Base-by-base conservation (phyloP, 2,797 vertebrate genomes). In the Octomys mimax region DNA sequence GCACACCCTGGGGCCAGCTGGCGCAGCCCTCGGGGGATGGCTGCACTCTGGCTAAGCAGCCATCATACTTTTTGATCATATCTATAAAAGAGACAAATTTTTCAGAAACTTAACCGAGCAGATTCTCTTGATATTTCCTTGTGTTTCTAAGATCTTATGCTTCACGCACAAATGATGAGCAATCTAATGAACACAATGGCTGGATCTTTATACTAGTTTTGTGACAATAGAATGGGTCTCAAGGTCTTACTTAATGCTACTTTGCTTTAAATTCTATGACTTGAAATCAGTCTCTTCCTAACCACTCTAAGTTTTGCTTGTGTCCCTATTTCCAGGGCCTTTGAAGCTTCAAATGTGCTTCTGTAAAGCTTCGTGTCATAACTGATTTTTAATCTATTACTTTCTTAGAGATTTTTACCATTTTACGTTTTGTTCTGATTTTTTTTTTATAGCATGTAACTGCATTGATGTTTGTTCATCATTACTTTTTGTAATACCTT, bases 401-500 rank as follows among this genome's bases (percentile, higher is more conserved):
- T 66, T 87, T 33, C 49, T 81, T 87, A 89, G 13, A 59, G 42
- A 79, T 75, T 71, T 68, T 92, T 36, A 68, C 33, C 18, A 54
- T 68, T 39, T 93, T 31, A 22, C 46, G 18, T 77, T 61, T 94
- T 75, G 42, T 82, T 36, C 42, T 73, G 52, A 19, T 42, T 28
- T 36, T n/a, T 39, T 71, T 93, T 70, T 64, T 73, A 26, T 57
- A 49, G 28, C n/a, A 70, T 52, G 33, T 36, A 80, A 87, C 54
- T 61, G 11, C 61, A 71, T 31, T 80, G 28, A 52, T 24, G 88
- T 95, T 79, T n/a, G 75, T 88, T 91, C 87, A 13, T 42, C 64
- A 71, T 81, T 86, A 84, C 24, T 36, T 92, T 88, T 66, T 70
- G 7, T 84, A 81, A 52, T 75, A 33, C 9, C 80, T 92, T 87